Base-by-base conservation (phyloP, 2,888 invertebrate genomes). In the Quadroppia sp. region DNA sequence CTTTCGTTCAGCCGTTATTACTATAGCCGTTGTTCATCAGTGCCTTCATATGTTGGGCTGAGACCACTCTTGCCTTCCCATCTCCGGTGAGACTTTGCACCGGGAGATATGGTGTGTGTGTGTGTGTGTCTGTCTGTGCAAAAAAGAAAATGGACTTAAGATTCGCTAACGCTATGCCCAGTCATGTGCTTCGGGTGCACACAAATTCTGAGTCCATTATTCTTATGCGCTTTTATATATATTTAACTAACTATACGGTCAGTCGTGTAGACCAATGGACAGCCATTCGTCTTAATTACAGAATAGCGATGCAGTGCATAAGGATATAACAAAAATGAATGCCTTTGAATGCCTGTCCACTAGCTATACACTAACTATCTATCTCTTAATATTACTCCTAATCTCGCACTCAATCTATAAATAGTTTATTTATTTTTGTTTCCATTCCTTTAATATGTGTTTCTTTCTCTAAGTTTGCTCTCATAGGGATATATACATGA, bases 351-450 rank as follows among this genome's bases (percentile, higher is more conserved):
- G 45, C 45, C 53, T 53, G 53, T 53, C 53, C 53, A 25, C 53
- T 53, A 17, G 20, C 17, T n/a, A 50, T 20, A 50, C 53, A 11
- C 23, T 45, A 13, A 45, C 45, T 17, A 45, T 23, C 23, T 53
- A 23, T 53, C 23, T 53, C 23, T 53, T 6, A 50, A 53, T 23
- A 23, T 23, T 23, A 23, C 20, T 23, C 20, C 4, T 13, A 23
- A 53, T 61, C 53, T 53, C 17, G 3, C 61, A n/a, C 30, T 61
- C 61, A 30, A 61, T 61, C 61, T 61, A 61, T 61, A 61, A 61
- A 61, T 61, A 61, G 61, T 61, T 61, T 61, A 61, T 61, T 61
- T 61, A 61, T 61, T 61, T 61, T 61, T 32, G 32, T 61, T 32
- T 61, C 30, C n/a, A n/a, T n/a, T n/a, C 17, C 30, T 61, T 7